These are phyloP conservation scores for Calephelis perditalis DNA, from an alignment of 2,888 invertebrate species.

Conservation along the genomic window DNA sequence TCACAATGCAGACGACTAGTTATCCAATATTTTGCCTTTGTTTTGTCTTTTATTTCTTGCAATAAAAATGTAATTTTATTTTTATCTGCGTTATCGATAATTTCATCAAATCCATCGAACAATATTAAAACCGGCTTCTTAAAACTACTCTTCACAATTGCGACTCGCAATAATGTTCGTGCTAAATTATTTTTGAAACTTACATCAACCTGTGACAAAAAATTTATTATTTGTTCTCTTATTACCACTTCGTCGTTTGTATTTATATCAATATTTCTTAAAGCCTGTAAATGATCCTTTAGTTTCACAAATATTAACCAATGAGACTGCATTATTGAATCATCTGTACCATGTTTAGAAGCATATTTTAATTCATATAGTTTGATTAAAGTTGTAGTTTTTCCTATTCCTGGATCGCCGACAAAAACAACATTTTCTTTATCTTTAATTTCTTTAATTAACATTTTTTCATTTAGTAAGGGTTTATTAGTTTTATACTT, in stretches of 20 bases:
- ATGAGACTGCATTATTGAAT: constrained; percentile 8
- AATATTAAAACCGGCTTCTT: constrained; percentile 2
- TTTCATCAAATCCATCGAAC: constrained; percentile 6
- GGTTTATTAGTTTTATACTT: background rate
- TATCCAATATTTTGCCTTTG: background rate
- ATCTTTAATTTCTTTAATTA: constrained; percentile 8
- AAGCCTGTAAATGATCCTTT: constrained; percentile 1
- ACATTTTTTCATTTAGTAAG: constrained; percentile 1
- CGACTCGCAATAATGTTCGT: background rate
- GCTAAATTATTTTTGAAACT: background rate
- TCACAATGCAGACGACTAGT: constrained; percentile 7
- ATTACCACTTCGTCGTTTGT: background rate
- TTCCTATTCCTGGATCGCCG: constrained; percentile 13
- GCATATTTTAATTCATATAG: constrained; percentile 1
- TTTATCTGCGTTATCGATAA: background rate
- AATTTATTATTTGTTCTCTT: background rate
- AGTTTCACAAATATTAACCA: constrained; percentile 11
- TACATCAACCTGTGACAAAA: background rate
- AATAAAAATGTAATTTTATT: background rate
- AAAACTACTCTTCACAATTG: background rate
- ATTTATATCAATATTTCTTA: constrained; percentile 1
- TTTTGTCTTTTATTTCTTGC: background rate
- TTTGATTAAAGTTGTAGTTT: constrained; percentile 13
- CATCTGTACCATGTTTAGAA: background rate
- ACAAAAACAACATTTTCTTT: constrained; percentile 9